Percentiles rank a stretch among this genome's conserved stretches.
Evolutionary conservation across 2,797 vertebrate genomes (phyloP).

Genomic region (Masticophis lateralis): DNA sequence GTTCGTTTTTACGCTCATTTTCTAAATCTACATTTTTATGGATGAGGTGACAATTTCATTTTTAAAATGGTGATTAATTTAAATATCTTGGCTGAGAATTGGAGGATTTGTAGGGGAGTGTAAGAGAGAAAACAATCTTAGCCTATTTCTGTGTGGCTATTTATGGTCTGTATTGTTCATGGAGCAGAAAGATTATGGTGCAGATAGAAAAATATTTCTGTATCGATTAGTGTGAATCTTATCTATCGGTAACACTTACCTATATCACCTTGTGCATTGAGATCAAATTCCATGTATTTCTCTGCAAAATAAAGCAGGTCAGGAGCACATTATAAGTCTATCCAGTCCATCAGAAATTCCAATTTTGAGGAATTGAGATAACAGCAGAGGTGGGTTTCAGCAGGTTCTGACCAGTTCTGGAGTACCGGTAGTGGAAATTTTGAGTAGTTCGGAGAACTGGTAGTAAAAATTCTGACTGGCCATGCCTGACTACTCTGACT

Average conservation of each 20-base stretch:
- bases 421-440: too few relatives aligned
- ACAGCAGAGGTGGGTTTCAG: too few relatives aligned
- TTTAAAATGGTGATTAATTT: not conserved
- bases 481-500: too few relatives aligned
- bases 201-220: not conserved
- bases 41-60: not conserved
- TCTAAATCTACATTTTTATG: not conserved
- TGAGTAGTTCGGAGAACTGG: too few relatives aligned
- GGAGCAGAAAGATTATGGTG: not conserved
- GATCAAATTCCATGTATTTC: constrained; percentile 86
- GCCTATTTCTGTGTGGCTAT: not conserved
- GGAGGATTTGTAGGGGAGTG: not conserved
- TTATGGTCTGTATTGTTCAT: not conserved
- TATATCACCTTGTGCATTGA: constrained; percentile 81
- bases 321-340: not conserved
- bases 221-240: not conserved
- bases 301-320: constrained; percentile 63
- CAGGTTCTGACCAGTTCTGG: too few relatives aligned
- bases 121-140: not conserved
- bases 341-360: not conserved
- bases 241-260: constrained; percentile 63
- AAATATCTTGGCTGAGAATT: not conserved
- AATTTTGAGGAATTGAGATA: not conserved
- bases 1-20: not conserved
- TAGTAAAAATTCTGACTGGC: too few relatives aligned